Evolutionary conservation across 1,140 invertebrate species (phyloP).

Genomic region (Nebria ingens): DNA sequence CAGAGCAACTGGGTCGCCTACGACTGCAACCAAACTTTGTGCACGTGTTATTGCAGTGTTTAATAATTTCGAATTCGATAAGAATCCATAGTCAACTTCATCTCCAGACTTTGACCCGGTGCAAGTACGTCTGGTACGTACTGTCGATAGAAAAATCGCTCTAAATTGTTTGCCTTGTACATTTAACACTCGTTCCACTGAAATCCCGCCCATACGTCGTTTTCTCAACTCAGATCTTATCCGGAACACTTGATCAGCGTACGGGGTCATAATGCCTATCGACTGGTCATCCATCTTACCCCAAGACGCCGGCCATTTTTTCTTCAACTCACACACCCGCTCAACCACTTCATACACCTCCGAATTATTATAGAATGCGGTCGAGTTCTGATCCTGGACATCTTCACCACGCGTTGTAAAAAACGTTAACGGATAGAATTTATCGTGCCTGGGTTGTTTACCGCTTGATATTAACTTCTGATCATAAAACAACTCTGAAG

Average conservation of each 20-base stretch:
- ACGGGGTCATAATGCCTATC: conserved; percentile 77
- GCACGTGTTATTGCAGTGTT: conserved; percentile 83
- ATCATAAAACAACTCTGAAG: conserved; percentile 75
- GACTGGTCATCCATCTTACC: conserved; percentile 62
- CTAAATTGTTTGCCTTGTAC: conserved; percentile 86
- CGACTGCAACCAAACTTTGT: conserved; percentile 76
- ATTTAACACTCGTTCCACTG: conserved; percentile 77
- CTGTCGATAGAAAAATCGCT: conserved; percentile 75
- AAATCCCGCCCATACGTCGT: conserved; percentile 59
- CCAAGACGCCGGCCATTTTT: conserved; percentile 64
- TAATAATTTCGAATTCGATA: conserved; percentile 74
- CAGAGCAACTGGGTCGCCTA: conserved; percentile 77
- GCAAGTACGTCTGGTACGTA: conserved; percentile 67
- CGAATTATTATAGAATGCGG: conserved; percentile 74
- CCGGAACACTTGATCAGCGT: conserved; percentile 71
- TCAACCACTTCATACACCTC: conserved; percentile 76
- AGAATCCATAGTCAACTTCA: conserved; percentile 70
- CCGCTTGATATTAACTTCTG: conserved; percentile 62
- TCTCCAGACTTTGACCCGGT: conserved; percentile 40
- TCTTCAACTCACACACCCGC: conserved; percentile 54
- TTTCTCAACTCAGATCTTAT: conserved; percentile 72
- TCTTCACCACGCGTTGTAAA: conserved; percentile 72
- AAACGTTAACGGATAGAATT: conserved; percentile 68
- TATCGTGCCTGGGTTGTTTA: conserved; percentile 53
- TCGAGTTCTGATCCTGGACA: conserved; percentile 67